These are phyloP conservation scores for Bradypodion pumilum DNA, from an alignment of 2,797 vertebrate species.

Conservation along the genomic window DNA sequence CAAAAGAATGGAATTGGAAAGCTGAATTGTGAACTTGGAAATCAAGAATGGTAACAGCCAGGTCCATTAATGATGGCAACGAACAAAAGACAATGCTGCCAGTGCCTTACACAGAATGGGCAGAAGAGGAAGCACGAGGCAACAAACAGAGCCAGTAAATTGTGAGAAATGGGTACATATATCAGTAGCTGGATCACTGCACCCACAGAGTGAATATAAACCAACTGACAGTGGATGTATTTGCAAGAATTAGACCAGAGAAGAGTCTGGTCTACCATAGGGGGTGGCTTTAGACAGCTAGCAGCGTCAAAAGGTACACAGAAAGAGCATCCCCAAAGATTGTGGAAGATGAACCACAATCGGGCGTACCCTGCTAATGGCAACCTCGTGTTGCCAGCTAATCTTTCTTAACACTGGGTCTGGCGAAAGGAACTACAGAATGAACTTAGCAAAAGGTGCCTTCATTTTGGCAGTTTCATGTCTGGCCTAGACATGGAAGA, in stretches of 20 bases:
- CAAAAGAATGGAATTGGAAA: neutral
- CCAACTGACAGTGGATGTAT: neutral
- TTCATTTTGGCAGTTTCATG: no score
- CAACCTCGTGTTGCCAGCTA: no score
- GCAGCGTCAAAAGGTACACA: no score
- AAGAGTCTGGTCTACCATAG: neutral
- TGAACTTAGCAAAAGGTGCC: no score
- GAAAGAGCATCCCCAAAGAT: no score
- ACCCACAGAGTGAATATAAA: neutral
- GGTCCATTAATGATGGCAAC: neutral
- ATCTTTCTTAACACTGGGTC: no score
- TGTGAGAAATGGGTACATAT: neutral
- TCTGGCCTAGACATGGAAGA: no score
- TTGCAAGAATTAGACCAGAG: neutral
- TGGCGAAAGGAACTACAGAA: no score
- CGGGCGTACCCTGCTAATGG: no score
- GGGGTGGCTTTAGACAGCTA: neutral
- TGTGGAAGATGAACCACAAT: no score
- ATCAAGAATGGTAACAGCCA: neutral
- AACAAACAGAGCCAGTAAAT: neutral
- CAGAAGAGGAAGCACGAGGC: neutral
- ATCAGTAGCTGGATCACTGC: neutral
- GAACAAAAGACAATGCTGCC: neutral
- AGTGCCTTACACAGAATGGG: neutral
- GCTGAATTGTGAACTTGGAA: neutral